Base-by-base conservation (phyloP, 2,888 invertebrate genomes). In the Aelia acuminata region DNA sequence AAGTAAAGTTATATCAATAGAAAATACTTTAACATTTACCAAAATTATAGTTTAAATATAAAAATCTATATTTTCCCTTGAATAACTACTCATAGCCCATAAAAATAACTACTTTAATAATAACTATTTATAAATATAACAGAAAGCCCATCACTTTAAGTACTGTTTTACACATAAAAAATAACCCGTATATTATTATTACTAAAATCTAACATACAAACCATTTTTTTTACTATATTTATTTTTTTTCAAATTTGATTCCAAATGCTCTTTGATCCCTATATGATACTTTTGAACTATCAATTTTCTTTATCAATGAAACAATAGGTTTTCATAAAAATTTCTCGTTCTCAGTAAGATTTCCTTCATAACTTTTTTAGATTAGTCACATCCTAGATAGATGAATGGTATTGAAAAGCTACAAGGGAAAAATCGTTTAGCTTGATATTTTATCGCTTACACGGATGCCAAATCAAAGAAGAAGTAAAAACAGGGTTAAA, bases 231-330 rank as follows among this genome's bases (percentile, higher is more conserved):
- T 39, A 39, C 22, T 35, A 35, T 39, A 7, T 39, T 75, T 2
- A 8, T 47, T 43, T 0, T 80, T 43, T 80, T 80, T 80, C 43
- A 22, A 43, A 80, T 39, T 80, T 80, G n/a, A 39, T 80, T 80
- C n/a, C 80, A 80, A 80, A 80, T 80, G 80, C 43, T 80, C n/a
- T 80, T 80, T 80, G 80, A 80, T 80, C 80, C 80, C 80, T 80
- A 80, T 43, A 43, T 22, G 43, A 80, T 80, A 80, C n/a, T 80
- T 80, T 11, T 80, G 43, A 80, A 80, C 22, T n/a, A 43, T 80
- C 5, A 80, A 80, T 80, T 43, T 80, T n/a, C 43, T 47, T 80
- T 80, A 43, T 43, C 11, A 80, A 43, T 11, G 43, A 10, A 43
- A 47, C 80, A n/a, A n/a, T 43, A 80, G 80, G 80, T 80, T 80